phyloP scores from a whole-genome alignment of 2,113 vertebrate genomes.

The Hippolais icterina region DNA sequence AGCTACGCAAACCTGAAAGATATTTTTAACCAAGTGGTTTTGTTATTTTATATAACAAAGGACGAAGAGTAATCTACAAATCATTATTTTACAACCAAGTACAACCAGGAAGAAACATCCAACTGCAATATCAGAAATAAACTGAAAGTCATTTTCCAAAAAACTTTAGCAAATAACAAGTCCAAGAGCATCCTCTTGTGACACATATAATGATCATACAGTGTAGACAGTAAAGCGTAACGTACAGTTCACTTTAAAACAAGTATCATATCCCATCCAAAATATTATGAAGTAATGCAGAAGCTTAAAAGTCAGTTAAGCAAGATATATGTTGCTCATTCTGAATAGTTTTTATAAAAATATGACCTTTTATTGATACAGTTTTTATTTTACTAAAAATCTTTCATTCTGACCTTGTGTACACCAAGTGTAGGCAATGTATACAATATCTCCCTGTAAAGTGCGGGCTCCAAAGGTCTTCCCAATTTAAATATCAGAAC shows the following conservation, averaged over 20 bases:
- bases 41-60: neutral
- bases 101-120: neutral
- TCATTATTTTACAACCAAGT: neutral
- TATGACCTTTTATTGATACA: neutral
- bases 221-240: neutral
- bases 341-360: neutral
- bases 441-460: constrained; percentile 83
- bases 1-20: constrained; percentile 85
- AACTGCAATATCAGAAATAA: neutral
- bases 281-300: neutral
- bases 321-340: neutral
- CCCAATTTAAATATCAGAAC: constrained; percentile 89
- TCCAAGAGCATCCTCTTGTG: neutral
- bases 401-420: constrained; percentile 84
- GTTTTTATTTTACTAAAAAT: neutral
- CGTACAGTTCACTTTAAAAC: neutral
- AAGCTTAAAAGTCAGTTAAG: neutral
- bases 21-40: neutral
- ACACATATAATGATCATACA: neutral
- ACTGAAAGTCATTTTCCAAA: neutral
- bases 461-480: constrained; percentile 76
- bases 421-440: constrained; percentile 87
- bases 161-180: neutral
- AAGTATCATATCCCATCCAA: neutral
- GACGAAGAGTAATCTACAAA: neutral